phyloP scores from a whole-genome alignment of 2,888 invertebrate species.

The Orthosia gothica region DNA sequence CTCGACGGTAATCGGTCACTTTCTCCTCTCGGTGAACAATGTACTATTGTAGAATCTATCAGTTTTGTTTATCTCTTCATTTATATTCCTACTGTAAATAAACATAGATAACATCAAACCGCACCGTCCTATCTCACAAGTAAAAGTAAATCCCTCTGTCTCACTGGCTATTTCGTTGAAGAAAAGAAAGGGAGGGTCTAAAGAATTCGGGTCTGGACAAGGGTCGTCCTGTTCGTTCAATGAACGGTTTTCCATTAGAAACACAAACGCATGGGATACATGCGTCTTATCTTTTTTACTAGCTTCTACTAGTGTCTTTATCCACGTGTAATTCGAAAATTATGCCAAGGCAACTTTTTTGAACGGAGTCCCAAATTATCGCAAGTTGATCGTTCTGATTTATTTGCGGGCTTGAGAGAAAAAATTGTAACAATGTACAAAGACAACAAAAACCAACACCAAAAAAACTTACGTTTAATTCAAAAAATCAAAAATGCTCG shows the following conservation, averaged over 20 bases:
- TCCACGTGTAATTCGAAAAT: neutral
- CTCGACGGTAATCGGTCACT: too few species aligned
- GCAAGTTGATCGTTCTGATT: too few species aligned
- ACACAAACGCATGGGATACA: constrained; percentile 37
- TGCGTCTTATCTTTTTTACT: constrained; percentile 15
- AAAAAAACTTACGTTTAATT: too few species aligned
- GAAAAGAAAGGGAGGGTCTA: constrained; percentile 19
- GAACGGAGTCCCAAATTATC: too few species aligned
- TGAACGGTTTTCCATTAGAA: constrained; percentile 55
- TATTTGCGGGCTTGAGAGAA: too few species aligned
- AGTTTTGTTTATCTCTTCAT: neutral
- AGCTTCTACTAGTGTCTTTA: neutral
- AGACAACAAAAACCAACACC: too few species aligned
- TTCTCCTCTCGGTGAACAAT: too few species aligned
- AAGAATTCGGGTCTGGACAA: constrained; percentile 34
- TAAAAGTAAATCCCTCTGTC: constrained; percentile 24
- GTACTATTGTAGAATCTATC: neutral
- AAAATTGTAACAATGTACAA: too few species aligned
- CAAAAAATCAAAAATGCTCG: too few species aligned
- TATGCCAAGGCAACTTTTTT: too few species aligned
- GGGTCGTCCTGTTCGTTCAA: constrained; percentile 52
- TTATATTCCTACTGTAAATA: neutral
- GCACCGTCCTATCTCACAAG: neutral
- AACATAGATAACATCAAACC: neutral
- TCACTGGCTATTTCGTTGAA: constrained; percentile 13